Evolutionary conservation across 2,113 vertebrate genomes (phyloP).

Genomic region (Rhabdomys dilectus): DNA sequence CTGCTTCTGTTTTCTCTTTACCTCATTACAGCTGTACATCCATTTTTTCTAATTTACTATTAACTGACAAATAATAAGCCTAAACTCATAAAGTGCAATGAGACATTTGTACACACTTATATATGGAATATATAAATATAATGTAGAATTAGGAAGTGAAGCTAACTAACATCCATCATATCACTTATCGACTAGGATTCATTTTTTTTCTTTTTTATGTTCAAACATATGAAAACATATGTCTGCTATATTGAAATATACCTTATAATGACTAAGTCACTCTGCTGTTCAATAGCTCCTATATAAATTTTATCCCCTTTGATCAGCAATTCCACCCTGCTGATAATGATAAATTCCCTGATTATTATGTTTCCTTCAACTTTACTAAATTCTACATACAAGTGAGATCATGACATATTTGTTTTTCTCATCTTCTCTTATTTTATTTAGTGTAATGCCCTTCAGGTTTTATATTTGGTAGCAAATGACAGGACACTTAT

Average conservation of each 20-base stretch:
- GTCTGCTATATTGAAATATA: background rate
- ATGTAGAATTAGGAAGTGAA: background rate
- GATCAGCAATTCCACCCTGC: background rate
- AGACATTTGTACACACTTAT: background rate
- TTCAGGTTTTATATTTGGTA: background rate
- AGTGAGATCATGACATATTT: background rate
- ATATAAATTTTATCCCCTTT: background rate
- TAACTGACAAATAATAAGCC: background rate
- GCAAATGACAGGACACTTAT: background rate
- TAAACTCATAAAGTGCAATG: background rate
- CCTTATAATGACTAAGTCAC: background rate
- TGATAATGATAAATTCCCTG: background rate
- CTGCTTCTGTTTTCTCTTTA: background rate
- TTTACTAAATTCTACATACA: background rate
- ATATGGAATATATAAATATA: background rate
- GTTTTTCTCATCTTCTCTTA: background rate
- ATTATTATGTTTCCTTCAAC: background rate
- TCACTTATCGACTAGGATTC: background rate
- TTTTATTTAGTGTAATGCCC: background rate
- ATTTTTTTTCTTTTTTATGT: background rate
- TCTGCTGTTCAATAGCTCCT: background rate
- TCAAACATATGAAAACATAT: background rate
- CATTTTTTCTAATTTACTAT: background rate
- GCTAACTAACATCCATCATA: background rate
- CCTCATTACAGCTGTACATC: background rate